Evolutionary conservation across 2,797 vertebrate genomes (phyloP).

Genomic region (Sarcophilus harrisii): DNA sequence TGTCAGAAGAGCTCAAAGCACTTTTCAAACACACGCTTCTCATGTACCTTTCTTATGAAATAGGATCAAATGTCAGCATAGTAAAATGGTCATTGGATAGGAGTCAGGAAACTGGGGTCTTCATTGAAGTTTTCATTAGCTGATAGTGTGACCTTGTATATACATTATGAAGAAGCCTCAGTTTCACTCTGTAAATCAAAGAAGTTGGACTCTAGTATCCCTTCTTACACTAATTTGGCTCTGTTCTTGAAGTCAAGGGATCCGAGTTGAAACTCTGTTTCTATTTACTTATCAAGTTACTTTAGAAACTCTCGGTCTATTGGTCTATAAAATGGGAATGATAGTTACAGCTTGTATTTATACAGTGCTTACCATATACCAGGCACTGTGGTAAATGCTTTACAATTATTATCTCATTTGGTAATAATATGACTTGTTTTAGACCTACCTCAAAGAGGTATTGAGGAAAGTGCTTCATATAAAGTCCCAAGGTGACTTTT

Average conservation of each 20-base stretch:
- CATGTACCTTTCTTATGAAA: neutral
- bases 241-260: neutral
- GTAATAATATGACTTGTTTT: neutral
- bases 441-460: neutral
- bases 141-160: neutral
- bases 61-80: neutral
- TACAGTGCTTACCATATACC: neutral
- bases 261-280: neutral
- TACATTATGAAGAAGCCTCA: neutral
- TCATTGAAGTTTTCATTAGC: neutral
- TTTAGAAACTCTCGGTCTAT: neutral
- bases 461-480: neutral
- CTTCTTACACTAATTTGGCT: neutral
- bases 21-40: constrained; percentile 14
- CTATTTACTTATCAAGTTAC: neutral
- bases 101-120: neutral
- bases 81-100: neutral
- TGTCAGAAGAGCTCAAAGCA: neutral
- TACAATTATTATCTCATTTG: neutral
- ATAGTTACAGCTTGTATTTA: neutral
- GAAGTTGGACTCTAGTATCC: neutral
- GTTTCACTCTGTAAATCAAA: neutral
- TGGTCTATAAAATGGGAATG: neutral
- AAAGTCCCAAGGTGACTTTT: neutral
- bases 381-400: neutral